Percentiles rank a stretch among this genome's conserved stretches.
Conservation (phyloP, 2,888 invertebrate species). For the Rhorus exstirpatorius region DNA sequence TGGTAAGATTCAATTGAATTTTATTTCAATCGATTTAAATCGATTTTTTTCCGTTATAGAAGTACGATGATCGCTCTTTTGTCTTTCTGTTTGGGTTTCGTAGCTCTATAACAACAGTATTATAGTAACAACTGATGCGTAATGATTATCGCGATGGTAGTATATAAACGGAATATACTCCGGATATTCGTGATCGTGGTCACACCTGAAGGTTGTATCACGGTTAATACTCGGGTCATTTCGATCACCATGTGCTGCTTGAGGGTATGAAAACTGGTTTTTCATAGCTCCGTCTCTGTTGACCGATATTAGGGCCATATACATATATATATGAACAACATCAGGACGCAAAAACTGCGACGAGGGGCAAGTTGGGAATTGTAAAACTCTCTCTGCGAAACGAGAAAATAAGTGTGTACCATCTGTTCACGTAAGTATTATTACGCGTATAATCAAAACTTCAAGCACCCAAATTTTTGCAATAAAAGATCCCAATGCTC, state of each 20-base stretch:
- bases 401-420: constrained; percentile 57
- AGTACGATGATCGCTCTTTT: background rate
- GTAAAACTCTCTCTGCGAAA: constrained; percentile 34
- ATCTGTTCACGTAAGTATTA: constrained; percentile 41
- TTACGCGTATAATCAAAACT: constrained; percentile 20
- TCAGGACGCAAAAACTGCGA: constrained; percentile 14
- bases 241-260: constrained; percentile 29
- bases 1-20: background rate
- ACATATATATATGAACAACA: constrained; percentile 45
- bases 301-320: constrained; percentile 24
- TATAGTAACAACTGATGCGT: constrained; percentile 8
- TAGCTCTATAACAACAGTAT: constrained; percentile 51
- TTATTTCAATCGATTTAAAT: background rate
- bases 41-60: no score
- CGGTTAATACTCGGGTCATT: constrained; percentile 57
- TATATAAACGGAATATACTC: constrained; percentile 44
- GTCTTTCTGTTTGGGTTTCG: background rate
- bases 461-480: background rate
- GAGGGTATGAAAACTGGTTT: constrained; percentile 64
- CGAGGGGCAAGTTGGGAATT: constrained; percentile 20
- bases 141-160: constrained; percentile 11
- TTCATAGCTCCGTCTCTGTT: constrained; percentile 47
- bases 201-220: constrained; percentile 55
- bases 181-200: constrained; percentile 59
- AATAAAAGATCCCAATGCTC: background rate